Evolutionary conservation across 1,140 invertebrate genomes (phyloP).

Genomic region (Amyelois transitella): DNA sequence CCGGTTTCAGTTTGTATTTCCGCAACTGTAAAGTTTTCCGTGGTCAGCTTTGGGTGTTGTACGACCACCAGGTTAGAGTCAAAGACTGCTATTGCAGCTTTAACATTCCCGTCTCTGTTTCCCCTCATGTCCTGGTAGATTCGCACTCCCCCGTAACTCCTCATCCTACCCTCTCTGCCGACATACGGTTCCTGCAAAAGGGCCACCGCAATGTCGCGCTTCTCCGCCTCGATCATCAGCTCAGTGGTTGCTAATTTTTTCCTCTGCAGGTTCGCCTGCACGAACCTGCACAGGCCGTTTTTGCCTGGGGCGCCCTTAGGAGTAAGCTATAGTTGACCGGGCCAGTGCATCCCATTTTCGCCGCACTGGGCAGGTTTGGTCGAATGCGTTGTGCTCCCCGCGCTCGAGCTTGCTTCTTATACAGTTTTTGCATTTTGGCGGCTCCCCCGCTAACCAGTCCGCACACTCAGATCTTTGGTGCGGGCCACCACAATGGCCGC

Average conservation of each 20-base stretch:
- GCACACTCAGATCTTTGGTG: constrained; percentile 9
- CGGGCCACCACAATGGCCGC: constrained; percentile 11
- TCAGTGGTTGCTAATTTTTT: constrained; percentile 1
- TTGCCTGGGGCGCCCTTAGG: background rate
- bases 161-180: background rate
- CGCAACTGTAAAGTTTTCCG: constrained; percentile 8
- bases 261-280: constrained; percentile 2
- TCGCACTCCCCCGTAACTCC: background rate
- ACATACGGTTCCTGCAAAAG: background rate
- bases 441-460: background rate
- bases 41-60: no score
- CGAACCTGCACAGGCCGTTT: background rate
- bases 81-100: no score
- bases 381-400: background rate
- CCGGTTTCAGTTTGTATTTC: background rate
- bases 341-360: background rate
- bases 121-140: no score
- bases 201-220: background rate
- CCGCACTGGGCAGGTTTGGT: background rate
- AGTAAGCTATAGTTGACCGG: background rate
- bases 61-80: no score
- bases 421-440: constrained; percentile 2
- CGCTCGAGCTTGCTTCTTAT: background rate
- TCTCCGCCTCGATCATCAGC: background rate
- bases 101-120: no score